Percentiles rank a stretch among this genome's conserved stretches.
phyloP scores from a whole-genome alignment of 2,888 invertebrate species.

The Leptinotarsa tumamoca region DNA sequence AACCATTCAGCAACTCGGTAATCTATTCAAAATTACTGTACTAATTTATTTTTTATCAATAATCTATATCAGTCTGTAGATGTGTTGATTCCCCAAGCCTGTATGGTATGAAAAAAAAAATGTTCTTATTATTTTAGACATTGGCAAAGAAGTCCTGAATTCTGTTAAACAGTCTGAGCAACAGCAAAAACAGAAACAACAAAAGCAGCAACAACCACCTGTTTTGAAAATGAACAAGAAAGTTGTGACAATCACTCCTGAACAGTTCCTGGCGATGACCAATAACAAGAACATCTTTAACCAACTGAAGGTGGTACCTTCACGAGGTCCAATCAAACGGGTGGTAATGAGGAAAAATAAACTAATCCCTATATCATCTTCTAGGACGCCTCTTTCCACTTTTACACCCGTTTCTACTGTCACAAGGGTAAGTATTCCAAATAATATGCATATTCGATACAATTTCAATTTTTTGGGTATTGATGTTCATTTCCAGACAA shows the following conservation, averaged over 20 bases:
- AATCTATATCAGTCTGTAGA: no score
- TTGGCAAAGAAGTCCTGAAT: constrained; percentile 81
- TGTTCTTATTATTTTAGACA: constrained; percentile 68
- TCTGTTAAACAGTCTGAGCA: constrained; percentile 65
- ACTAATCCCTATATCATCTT: constrained; percentile 53
- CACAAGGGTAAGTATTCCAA: constrained; percentile 42
- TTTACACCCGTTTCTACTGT: constrained; percentile 29
- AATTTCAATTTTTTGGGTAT: no score
- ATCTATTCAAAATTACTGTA: no score
- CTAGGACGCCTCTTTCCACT: not conserved
- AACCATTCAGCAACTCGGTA: no score
- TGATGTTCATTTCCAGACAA: no score
- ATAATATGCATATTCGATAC: not conserved
- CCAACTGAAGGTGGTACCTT: constrained; percentile 55
- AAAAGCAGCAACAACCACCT: constrained; percentile 38
- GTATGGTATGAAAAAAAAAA: not conserved
- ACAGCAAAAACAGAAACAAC: constrained; percentile 28
- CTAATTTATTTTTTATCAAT: no score
- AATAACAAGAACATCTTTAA: constrained; percentile 50
- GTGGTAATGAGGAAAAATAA: constrained; percentile 64
- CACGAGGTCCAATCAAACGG: constrained; percentile 54
- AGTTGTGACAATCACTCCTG: constrained; percentile 69
- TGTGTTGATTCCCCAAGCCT: not conserved
- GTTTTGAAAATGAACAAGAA: constrained; percentile 61
- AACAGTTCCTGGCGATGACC: constrained; percentile 67